Evolutionary conservation across 2,797 vertebrate genomes (phyloP), one percentile per base, ranked within the genome.

Genomic region (Moxostoma hubbsi): DNA sequence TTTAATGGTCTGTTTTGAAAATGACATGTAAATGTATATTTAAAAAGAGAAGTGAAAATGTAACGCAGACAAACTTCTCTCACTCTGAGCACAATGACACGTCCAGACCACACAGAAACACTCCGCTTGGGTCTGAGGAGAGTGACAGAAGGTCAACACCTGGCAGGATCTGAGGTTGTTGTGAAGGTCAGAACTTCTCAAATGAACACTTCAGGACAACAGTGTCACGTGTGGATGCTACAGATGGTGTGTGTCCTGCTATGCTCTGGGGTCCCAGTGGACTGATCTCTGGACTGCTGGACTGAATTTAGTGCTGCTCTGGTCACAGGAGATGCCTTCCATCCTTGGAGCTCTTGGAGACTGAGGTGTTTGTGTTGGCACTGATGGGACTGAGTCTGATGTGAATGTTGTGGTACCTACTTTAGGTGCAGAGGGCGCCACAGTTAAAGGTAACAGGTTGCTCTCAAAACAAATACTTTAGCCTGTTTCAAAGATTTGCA

Each of bases 221-320:
- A n/a, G n/a, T n/a, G n/a, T n/a, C n/a, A n/a, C 9, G 5, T 82
- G 86, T 80, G 61, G 58, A 86, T 55, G 73, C 16, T 15, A 70
- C 73, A 12, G 84, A 0, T 63, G 80, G 77, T 83, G 83, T 11
- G 49, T 89, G 86, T 0, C 76, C 71, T 0, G 76, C 79, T 16
- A 45, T 73, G 55, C 16, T 87, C 0, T 94, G 94, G 82, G 93
- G 90, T 0, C 93, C 94, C 83, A 94, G 90, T 9, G 92, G 90
- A 18, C 93, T 98, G 73, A 90, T 97, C 86, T 98, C 96, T 0
- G 96, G 95, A n/a, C 90, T 98, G 50, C 84, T 98, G 86, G 96
- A 68, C 86, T 97, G 84, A 98, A 97, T 0, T 76, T 95, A 88
- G 88, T 96, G 89, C 93, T 0, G 95, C 96, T 13, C 91, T 98